Evolutionary conservation across 2,888 invertebrate species (phyloP), one percentile per base, ranked within the genome.

Genomic region (Lymantria monacha): DNA sequence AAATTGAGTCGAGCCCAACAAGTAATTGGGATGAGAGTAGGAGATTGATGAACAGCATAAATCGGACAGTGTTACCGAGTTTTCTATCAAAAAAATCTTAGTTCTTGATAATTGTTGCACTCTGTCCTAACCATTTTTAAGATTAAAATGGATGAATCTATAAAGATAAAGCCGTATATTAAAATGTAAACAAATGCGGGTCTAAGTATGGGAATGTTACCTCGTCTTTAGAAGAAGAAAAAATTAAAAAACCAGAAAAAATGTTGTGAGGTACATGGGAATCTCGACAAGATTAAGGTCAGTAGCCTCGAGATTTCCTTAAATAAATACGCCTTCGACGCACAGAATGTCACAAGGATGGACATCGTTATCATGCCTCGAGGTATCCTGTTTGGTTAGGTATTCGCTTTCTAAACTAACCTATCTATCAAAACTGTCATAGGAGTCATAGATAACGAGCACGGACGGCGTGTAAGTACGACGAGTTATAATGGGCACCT

Each of bases 341-440:
- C 22, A 52, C 52, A 70, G 67, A 77, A 71, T 73, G 69, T 77
- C 70, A 67, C 67, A 70, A 72, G 78, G 76, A 81, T 81, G 79
- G 74, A 70, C 76, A 71, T 74, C 74, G 84, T 87, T 87, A 88
- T 87, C 87, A 70, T 60, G 67, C 22, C 69, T 56, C 55, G 45
- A 71, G 76, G 74, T 86, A 86, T 87, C 87, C 87, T 87, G 87
- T 88, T 85, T 84, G 80, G 72, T 67, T 75, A 72, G 66, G 68
- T 55, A 70, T 61, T 74, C 76, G 78, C 79, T 80, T 85, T 83
- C 75, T 74, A 77, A 81, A 75, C 78, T 69, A 78, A 71, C 76
- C 83, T 82, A 88, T 87, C 87, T 86, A 85, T 88, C 88, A 86
- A 66, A 76, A 61, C 85, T 87, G 87, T 85, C 87, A 83, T 70